These are phyloP conservation scores for Synanthedon vespiformis DNA, from an alignment of 2,888 invertebrate species.

Conservation along the genomic window DNA sequence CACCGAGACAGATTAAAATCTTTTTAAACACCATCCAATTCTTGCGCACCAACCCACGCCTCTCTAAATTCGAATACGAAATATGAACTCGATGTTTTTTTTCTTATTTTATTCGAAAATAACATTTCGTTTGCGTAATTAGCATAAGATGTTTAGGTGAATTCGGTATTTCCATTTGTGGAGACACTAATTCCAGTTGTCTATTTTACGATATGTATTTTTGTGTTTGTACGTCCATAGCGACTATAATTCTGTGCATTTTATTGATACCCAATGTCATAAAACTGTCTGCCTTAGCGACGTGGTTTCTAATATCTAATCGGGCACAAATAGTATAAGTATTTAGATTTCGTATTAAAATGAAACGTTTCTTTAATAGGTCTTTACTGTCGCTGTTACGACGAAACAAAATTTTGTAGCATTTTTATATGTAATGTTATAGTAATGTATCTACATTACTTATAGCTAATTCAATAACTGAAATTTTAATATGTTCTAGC, in stretches of 20 bases:
- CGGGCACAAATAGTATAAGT: constrained; percentile 21
- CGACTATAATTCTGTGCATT: constrained; percentile 39
- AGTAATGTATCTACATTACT: too few species aligned
- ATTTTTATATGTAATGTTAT: too few species aligned
- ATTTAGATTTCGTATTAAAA: constrained; percentile 8
- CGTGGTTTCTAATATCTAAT: constrained; percentile 32
- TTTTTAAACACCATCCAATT: constrained; percentile 50
- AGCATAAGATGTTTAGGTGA: constrained; percentile 41
- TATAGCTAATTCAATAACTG: too few species aligned
- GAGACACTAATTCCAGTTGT: constrained; percentile 42
- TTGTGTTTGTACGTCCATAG: constrained; percentile 26
- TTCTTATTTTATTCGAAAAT: constrained; percentile 8
- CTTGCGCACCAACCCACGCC: constrained; percentile 46
- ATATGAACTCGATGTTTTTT: constrained; percentile 34
- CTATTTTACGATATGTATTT: constrained; percentile 52
- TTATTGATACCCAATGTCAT: constrained; percentile 44
- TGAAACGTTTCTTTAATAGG: not conserved
- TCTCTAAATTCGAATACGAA: constrained; percentile 40
- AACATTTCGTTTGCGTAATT: constrained; percentile 37
- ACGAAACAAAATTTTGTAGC: not conserved
- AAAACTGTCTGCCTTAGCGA: constrained; percentile 40
- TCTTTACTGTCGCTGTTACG: not conserved
- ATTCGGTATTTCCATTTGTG: constrained; percentile 46
- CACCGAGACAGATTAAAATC: constrained; percentile 55
- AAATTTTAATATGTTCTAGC: too few species aligned